Percentiles rank a stretch among this genome's conserved stretches.
phyloP scores from a whole-genome alignment of 2,797 vertebrate species.

The Centropyge bicolor region DNA sequence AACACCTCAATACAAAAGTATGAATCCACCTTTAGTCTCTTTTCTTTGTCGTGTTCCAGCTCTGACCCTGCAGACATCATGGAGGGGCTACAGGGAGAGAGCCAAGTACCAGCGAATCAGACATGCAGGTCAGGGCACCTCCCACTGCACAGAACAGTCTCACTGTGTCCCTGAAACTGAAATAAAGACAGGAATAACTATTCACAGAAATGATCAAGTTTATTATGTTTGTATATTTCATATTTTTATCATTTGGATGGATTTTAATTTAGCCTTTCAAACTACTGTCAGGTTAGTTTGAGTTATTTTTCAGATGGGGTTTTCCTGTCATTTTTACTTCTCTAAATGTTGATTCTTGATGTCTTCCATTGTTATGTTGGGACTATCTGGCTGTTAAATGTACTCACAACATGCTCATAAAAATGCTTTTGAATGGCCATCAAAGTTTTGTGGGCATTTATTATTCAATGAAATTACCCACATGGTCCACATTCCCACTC shows the following conservation, averaged over 20 bases:
- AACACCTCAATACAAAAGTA: not conserved
- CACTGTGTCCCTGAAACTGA: not conserved
- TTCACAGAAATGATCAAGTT: not conserved
- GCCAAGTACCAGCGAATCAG: slow-evolving; percentile 94
- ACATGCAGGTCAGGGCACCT: slow-evolving; percentile 85
- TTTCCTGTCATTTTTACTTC: slow-evolving; percentile 6
- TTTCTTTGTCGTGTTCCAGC: slow-evolving; percentile 82
- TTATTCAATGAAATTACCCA: not conserved
- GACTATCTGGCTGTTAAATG: not conserved
- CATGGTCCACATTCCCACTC: not conserved
- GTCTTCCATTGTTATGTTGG: not conserved
- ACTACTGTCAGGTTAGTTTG: not conserved
- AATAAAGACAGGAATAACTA: not conserved
- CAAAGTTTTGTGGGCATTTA: not conserved
- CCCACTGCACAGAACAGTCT: slow-evolving; percentile 6
- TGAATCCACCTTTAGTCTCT: slow-evolving; percentile 14
- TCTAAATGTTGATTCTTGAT: not conserved
- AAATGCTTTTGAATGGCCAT: slow-evolving; percentile 14
- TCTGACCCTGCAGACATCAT: slow-evolving; percentile 92
- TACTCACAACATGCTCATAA: not conserved
- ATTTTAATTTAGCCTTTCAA: not conserved
- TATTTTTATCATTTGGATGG: not conserved
- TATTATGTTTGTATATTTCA: not conserved
- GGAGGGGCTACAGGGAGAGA: slow-evolving; percentile 93
- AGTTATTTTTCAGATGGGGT: not conserved